Evolutionary conservation across 2,113 vertebrate genomes (phyloP), one percentile per base, ranked within the genome.

Genomic region (Callaeas wilsoni): DNA sequence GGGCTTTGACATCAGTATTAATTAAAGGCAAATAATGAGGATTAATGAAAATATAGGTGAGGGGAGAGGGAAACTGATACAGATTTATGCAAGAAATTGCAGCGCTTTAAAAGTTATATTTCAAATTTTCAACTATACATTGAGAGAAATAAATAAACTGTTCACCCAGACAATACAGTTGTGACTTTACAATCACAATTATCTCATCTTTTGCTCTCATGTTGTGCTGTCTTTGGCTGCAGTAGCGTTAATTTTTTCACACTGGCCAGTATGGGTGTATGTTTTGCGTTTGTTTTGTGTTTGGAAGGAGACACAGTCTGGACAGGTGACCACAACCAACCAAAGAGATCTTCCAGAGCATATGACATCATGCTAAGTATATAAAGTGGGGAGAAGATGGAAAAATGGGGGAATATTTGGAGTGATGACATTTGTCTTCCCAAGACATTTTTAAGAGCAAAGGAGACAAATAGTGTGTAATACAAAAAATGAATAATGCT

Each of bases 61-160:
- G 13, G 10, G 0, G 11, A 86, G 21, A n/a, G 2, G 11, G 2
- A 77, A 84, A 76, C 2, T 10, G 4, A 32, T 25, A 49, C 3
- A 78, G 47, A 46, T 2, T 62, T 65, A 7, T 74, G 10, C 33
- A 67, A 69, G 9, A 4, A 59, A 52, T 79, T 37, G 5, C 17
- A 42, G 3, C 32, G 1, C 6, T 70, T 74, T 84, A 53, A 59
- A 84, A 78, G 22, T 30, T 14, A 19, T 0, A 4, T 74, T 87
- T 76, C 13, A 19, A 44, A 79, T 5, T 53, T 73, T n/a, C 3
- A 81, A 67, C 42, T 4, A 26, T 52, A 46, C 5, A 67, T 2
- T n/a, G 27, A 49, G 9, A 70, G 10, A 74, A 85, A 80, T 47
- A 49, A 16, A 62, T 1, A 32, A 56, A 73, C 6, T 52, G 3